Percentiles rank a stretch among this genome's conserved stretches.
These are phyloP conservation scores for Drosophila vallismaia DNA, from an alignment of 2,888 invertebrate genomes.

Conservation along the genomic window DNA sequence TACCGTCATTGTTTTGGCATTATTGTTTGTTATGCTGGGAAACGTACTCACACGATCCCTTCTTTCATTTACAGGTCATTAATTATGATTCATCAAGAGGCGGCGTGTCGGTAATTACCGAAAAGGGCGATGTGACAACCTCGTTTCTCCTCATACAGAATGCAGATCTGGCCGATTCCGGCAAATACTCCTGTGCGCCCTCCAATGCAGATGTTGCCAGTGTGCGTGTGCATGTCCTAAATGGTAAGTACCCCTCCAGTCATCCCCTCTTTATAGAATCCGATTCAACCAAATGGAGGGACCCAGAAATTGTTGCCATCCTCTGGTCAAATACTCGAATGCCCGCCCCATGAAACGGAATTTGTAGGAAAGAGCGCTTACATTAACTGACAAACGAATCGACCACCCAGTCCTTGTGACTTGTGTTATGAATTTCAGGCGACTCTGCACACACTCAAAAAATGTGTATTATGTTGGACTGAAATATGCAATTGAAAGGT, in stretches of 20 bases:
- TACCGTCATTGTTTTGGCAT: constrained; percentile 41
- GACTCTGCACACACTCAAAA: constrained; percentile 7
- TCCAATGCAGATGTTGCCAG: constrained; percentile 92
- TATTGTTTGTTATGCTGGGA: constrained; percentile 21
- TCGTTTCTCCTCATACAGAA: constrained; percentile 91
- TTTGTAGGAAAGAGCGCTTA: constrained; percentile 35
- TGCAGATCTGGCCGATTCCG: constrained; percentile 90
- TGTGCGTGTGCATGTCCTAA: constrained; percentile 91
- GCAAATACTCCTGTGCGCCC: constrained; percentile 92
- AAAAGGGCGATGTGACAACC: constrained; percentile 91
- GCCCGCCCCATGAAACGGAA: constrained; percentile 24
- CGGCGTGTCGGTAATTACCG: constrained; percentile 91
- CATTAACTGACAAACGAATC: constrained; percentile 58
- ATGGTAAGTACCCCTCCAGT: constrained; percentile 86
- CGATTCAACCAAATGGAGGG: constrained; percentile 25
- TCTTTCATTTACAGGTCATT: constrained; percentile 86
- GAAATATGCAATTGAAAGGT: not conserved
- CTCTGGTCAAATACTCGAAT: constrained; percentile 18
- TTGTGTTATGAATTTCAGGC: constrained; percentile 16
- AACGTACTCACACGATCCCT: constrained; percentile 21
- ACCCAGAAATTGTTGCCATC: constrained; percentile 19
- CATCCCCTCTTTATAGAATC: constrained; percentile 11
- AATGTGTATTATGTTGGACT: not conserved
- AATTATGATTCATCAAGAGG: constrained; percentile 92
- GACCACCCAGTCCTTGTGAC: constrained; percentile 23